Evolutionary conservation across 2,888 invertebrate species (phyloP).

Genomic region (Tetrapedia diversipes): DNA sequence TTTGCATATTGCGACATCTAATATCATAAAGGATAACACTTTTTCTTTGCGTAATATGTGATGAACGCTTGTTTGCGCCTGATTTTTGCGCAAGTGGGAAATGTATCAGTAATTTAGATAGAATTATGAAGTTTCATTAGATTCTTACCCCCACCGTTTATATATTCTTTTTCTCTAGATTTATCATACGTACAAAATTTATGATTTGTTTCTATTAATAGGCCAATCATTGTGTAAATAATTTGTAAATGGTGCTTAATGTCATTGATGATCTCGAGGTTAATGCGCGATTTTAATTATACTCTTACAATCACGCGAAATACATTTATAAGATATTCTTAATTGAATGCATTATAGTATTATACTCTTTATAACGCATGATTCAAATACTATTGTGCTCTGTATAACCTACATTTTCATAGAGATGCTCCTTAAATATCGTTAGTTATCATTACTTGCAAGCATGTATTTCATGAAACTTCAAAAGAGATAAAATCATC

Average conservation of each 20-base stretch:
- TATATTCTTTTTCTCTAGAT: too few species aligned
- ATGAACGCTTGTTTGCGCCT: too few species aligned
- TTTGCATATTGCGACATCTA: too few species aligned
- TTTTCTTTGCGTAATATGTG: too few species aligned
- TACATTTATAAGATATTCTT: not conserved
- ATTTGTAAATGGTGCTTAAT: slow-evolving; percentile 24
- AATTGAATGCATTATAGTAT: too few species aligned
- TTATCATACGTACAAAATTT: too few species aligned
- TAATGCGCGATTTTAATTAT: not conserved
- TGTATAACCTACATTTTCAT: slow-evolving; percentile 1
- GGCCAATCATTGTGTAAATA: slow-evolving; percentile 15
- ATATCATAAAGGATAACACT: too few species aligned
- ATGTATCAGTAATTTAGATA: too few species aligned
- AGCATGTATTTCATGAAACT: slow-evolving; percentile 38
- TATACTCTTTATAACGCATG: not conserved
- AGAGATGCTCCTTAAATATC: slow-evolving; percentile 14
- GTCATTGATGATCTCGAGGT: not conserved
- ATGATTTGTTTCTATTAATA: not conserved
- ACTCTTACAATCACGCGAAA: not conserved
- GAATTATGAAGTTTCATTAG: too few species aligned
- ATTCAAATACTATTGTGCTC: not conserved
- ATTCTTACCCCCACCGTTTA: too few species aligned
- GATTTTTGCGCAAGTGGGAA: too few species aligned
- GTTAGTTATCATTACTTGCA: slow-evolving; percentile 31
- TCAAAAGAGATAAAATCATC: slow-evolving; percentile 41